phyloP scores from a whole-genome alignment of 2,888 invertebrate species.

The Patella depressa region DNA sequence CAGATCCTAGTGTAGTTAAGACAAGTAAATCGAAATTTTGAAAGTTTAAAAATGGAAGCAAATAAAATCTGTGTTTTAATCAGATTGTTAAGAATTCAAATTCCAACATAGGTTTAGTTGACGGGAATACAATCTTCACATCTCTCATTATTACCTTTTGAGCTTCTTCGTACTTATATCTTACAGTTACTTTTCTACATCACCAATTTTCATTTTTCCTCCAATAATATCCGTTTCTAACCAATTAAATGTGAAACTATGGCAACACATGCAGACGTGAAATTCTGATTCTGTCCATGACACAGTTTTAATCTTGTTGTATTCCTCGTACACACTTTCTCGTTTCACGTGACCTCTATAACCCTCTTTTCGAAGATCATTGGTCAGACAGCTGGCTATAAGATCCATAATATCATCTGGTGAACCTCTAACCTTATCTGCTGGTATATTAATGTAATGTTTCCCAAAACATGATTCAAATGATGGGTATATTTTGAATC shows the following conservation, averaged over 20 bases:
- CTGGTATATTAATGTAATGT: slow-evolving; percentile 45
- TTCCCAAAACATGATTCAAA: slow-evolving; percentile 50
- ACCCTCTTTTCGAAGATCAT: slow-evolving; percentile 42
- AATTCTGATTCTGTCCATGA: slow-evolving; percentile 52
- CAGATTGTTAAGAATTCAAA: too few relatives aligned
- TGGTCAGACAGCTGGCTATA: slow-evolving; percentile 43
- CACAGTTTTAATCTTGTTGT: slow-evolving; percentile 41
- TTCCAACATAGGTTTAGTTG: too few relatives aligned
- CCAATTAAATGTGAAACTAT: slow-evolving; percentile 52
- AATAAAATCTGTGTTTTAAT: too few relatives aligned
- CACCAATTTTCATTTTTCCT: background rate
- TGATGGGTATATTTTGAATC: slow-evolving; percentile 43
- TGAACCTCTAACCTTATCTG: slow-evolving; percentile 42
- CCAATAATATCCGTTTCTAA: slow-evolving; percentile 23
- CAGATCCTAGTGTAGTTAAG: too few relatives aligned
- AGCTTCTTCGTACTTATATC: too few relatives aligned
- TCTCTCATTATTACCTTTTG: too few relatives aligned
- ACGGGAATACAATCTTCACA: too few relatives aligned
- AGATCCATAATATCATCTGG: slow-evolving; percentile 46
- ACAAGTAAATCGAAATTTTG: too few relatives aligned
- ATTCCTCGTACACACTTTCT: slow-evolving; percentile 42
- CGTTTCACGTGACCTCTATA: slow-evolving; percentile 38
- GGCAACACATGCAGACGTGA: slow-evolving; percentile 48
- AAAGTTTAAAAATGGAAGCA: too few relatives aligned
- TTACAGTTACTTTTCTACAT: too few relatives aligned